Evolutionary conservation across 2,888 invertebrate genomes (phyloP), one percentile per base, ranked within the genome.

Genomic region (Reticulitermes lucifugus): DNA sequence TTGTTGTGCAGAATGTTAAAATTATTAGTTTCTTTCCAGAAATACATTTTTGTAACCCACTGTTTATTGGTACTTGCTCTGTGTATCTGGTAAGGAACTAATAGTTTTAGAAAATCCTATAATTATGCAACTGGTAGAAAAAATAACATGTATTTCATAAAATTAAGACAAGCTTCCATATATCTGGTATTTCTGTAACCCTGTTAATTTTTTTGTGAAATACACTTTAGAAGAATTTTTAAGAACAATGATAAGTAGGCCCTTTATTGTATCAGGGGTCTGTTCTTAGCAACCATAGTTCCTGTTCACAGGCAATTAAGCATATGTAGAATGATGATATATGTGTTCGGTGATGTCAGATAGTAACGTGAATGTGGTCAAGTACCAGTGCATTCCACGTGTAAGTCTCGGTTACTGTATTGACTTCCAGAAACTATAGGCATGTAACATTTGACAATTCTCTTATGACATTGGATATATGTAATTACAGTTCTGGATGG

Each of bases 161-260:
- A 71, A 21, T 0, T 41, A 77, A 46, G 43, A 46, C 51, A 77
- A 77, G 46, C 77, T 77, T 77, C 51, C 77, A 46, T 77, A 77
- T 77, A n/a, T 77, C 21, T 77, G 46, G 43, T 35, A 18, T 22
- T 51, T 46, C 6, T 73, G 22, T 65, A 6, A 77, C n/a, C 46
- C 51, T 46, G 21, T 46, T 41, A 73, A 0, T 73, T 21, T 73
- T 35, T 21, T 41, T 73, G 41, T 65, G 41, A 77, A 77, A 51
- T 77, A 25, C 43, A 41, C 77, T 6, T 77, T n/a, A 43, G 43
- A 46, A 22, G 22, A 22, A 77, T 51, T 51, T 77, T 77, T 77
- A 77, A 21, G n/a, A 41, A 5, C 41, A 21, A 18, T 73, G 43
- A 46, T 46, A 51, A 46, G 46, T 77, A 77, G 35, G 35, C 35